Percentiles rank a stretch among this genome's conserved stretches.
Conservation (phyloP, 2,888 invertebrate species). For the Serrognathus titanus region DNA sequence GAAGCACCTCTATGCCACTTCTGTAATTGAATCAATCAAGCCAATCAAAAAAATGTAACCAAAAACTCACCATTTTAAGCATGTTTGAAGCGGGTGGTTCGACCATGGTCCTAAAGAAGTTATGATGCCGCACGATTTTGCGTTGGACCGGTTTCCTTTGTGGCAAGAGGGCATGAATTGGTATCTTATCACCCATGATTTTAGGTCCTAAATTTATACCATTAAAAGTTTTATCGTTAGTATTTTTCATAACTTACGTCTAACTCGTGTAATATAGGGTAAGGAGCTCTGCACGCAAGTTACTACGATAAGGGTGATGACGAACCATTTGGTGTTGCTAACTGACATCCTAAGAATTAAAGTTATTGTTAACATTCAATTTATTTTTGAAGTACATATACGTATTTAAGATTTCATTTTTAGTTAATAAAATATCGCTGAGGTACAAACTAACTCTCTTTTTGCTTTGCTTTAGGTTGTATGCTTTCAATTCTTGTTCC, state of each 20-base stretch:
- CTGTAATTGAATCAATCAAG: constrained; percentile 47
- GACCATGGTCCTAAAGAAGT: constrained; percentile 72
- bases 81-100: constrained; percentile 75
- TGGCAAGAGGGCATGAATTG: constrained; percentile 56
- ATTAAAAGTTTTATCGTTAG: constrained; percentile 6
- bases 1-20: constrained; percentile 72
- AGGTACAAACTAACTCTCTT: too few relatives aligned
- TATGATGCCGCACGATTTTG: constrained; percentile 73
- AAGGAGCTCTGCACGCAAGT: not conserved
- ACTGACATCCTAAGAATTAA: constrained; percentile 2
- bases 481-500: too few relatives aligned
- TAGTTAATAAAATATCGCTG: too few relatives aligned
- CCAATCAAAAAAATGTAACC: constrained; percentile 1
- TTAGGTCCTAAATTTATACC: constrained; percentile 52
- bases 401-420: too few relatives aligned
- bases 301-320: constrained; percentile 1
- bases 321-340: not conserved
- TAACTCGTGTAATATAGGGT: not conserved
- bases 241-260: not conserved
- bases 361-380: not conserved
- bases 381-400: not conserved
- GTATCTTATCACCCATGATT: constrained; percentile 57
- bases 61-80: constrained; percentile 66
- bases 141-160: constrained; percentile 59
- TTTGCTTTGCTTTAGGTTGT: too few relatives aligned